Evolutionary conservation across 2,888 invertebrate genomes (phyloP).

Genomic region (Limnephilus marmoratus): DNA sequence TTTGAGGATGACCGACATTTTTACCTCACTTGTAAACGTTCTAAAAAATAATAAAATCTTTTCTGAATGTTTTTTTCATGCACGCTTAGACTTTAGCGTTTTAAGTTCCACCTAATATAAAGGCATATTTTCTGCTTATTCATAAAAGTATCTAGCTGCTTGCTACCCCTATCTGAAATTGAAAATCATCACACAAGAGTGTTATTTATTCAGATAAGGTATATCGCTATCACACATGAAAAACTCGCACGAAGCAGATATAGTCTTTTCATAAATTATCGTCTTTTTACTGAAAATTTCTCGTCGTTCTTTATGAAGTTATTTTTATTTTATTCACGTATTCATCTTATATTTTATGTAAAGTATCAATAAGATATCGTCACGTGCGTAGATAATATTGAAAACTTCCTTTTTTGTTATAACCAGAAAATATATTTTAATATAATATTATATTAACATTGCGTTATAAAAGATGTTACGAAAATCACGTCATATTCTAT

Average conservation of each 20-base stretch:
- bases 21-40: constrained; percentile 20
- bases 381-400: not conserved
- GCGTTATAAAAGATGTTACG: not conserved
- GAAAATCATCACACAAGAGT: not conserved
- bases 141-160: not conserved
- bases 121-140: not conserved
- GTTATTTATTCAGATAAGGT: constrained; percentile 2
- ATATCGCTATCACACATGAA: not conserved
- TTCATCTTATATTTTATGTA: constrained; percentile 16
- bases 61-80: not conserved
- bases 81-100: not conserved
- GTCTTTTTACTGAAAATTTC: not conserved
- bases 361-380: not conserved
- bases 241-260: not conserved
- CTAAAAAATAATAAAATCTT: not conserved
- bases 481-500: not conserved
- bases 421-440: not conserved
- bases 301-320: not conserved
- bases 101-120: not conserved
- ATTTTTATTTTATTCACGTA: constrained; percentile 9
- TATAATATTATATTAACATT: not conserved
- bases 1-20: constrained; percentile 54
- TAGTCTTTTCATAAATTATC: not conserved
- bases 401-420: not conserved
- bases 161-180: not conserved